phyloP scores from a whole-genome alignment of 2,888 invertebrate species.

The Rugalucina vietnamica region DNA sequence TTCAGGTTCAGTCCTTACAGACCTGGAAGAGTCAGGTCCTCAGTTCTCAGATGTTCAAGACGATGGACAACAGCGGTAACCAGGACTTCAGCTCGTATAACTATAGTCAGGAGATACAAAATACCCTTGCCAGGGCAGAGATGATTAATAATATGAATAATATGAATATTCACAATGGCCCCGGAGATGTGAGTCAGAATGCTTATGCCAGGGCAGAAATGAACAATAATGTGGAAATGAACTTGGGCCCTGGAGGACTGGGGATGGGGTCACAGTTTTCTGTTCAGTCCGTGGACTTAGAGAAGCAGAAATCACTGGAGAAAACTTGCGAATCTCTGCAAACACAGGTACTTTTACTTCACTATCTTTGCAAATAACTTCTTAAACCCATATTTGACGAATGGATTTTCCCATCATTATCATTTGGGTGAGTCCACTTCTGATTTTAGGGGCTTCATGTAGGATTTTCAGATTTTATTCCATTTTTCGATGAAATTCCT shows the following conservation, averaged over 20 bases:
- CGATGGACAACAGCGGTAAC: slow-evolving; percentile 59
- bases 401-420: too few species aligned
- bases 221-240: slow-evolving; percentile 51
- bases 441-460: too few species aligned
- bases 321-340: slow-evolving; percentile 79
- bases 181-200: slow-evolving; percentile 70
- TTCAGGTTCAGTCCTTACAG: slow-evolving; percentile 77
- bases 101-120: slow-evolving; percentile 69
- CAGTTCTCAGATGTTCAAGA: slow-evolving; percentile 64
- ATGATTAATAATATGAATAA: slow-evolving; percentile 58
- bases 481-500: too few species aligned
- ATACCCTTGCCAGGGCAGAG: slow-evolving; percentile 68
- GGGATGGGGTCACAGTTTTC: slow-evolving; percentile 30
- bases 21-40: slow-evolving; percentile 76
- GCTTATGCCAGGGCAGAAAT: slow-evolving; percentile 68
- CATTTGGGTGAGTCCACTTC: too few species aligned
- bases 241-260: slow-evolving; percentile 26
- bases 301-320: slow-evolving; percentile 74
- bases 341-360: slow-evolving; percentile 70
- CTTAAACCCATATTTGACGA: too few species aligned
- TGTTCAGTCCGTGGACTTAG: slow-evolving; percentile 51
- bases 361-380: too few species aligned
- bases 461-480: too few species aligned
- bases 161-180: slow-evolving; percentile 25
- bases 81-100: slow-evolving; percentile 70